These are phyloP conservation scores for Oreochromis mossambicus DNA, from an alignment of 2,797 vertebrate genomes.

Conservation along the genomic window DNA sequence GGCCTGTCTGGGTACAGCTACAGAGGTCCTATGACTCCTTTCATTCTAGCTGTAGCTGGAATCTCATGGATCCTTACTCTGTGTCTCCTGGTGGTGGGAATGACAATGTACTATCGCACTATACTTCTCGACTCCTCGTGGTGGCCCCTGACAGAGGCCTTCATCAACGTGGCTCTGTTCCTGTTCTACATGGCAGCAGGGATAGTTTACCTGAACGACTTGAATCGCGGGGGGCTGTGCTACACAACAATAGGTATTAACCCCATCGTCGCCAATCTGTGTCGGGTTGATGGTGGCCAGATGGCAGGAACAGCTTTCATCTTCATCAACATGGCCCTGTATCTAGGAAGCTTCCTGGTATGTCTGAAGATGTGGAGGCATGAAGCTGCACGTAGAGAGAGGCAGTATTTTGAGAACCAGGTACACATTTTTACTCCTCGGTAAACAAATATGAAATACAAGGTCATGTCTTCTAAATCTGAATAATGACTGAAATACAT, in stretches of 20 bases:
- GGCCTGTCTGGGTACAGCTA: constrained; percentile 71
- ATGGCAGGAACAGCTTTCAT: constrained; percentile 78
- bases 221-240: constrained; percentile 81
- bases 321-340: constrained; percentile 75
- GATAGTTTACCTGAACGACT: constrained; percentile 79
- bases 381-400: constrained; percentile 48
- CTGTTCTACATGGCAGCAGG: constrained; percentile 79
- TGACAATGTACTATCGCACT: constrained; percentile 80
- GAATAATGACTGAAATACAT: background rate
- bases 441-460: background rate
- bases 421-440: constrained; percentile 6
- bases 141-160: constrained; percentile 81
- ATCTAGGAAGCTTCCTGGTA: constrained; percentile 71
- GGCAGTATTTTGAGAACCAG: constrained; percentile 18
- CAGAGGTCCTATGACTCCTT: constrained; percentile 79
- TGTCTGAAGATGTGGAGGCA: constrained; percentile 79
- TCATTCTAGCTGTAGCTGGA: constrained; percentile 70
- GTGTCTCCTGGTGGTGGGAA: constrained; percentile 69
- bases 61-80: constrained; percentile 76
- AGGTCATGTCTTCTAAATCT: too few relatives aligned
- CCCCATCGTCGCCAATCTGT: constrained; percentile 70
- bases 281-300: constrained; percentile 76
- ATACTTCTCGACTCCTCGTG: constrained; percentile 79
- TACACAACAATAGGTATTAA: constrained; percentile 67
- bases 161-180: constrained; percentile 73